phyloP scores from a whole-genome alignment of 2,113 vertebrate species.

The Probosciger aterrimus region DNA sequence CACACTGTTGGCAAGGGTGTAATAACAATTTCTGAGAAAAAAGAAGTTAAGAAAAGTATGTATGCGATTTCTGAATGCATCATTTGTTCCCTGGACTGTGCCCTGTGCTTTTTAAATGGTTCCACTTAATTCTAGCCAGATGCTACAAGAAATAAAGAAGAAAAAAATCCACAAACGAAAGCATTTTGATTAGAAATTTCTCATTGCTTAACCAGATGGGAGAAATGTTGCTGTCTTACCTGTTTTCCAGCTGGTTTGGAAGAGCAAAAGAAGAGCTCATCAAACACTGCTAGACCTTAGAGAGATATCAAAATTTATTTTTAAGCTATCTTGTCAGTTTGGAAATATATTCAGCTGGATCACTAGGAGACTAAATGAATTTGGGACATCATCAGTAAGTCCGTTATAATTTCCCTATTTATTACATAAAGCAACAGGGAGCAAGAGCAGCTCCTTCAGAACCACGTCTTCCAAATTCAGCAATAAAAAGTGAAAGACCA shows the following conservation, averaged over 20 bases:
- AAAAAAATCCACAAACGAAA: background rate
- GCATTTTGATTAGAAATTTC: background rate
- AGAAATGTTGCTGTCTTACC: background rate
- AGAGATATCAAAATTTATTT: background rate
- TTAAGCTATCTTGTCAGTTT: background rate
- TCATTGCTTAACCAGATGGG: background rate
- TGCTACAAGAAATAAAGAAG: background rate
- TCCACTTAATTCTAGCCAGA: background rate
- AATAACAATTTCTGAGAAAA: background rate
- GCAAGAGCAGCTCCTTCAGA: background rate
- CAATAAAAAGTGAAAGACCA: background rate
- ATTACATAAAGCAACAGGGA: slow-evolving; percentile 7
- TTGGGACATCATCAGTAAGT: background rate
- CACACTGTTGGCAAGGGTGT: background rate
- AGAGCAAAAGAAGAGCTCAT: background rate
- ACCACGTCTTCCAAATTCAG: background rate
- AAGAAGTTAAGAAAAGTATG: background rate
- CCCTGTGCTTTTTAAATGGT: background rate
- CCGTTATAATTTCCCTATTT: background rate
- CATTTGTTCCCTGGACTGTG: background rate
- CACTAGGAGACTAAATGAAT: background rate
- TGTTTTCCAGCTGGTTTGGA: background rate
- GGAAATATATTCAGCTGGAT: slow-evolving; percentile 10
- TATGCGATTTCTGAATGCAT: background rate
- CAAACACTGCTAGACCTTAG: background rate